phyloP scores from a whole-genome alignment of 2,888 invertebrate species.

The Vesta saturnalis region DNA sequence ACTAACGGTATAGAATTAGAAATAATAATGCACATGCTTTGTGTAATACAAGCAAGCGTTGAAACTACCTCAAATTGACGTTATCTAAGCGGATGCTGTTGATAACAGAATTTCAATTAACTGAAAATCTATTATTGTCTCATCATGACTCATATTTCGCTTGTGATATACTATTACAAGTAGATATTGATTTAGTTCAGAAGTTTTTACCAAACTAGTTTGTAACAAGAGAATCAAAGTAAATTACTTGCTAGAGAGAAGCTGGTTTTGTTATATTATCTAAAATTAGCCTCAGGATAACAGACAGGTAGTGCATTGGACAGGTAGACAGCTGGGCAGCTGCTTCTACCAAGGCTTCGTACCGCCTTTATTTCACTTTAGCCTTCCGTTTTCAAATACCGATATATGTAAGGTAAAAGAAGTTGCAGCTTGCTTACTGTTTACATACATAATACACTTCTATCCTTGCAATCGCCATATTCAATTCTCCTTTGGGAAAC shows the following conservation, averaged over 20 bases:
- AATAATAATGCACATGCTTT: not conserved
- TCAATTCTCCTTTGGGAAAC: slow-evolving; percentile 2
- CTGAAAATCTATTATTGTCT: not conserved
- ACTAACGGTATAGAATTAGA: slow-evolving; percentile 1
- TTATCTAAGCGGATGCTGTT: not conserved
- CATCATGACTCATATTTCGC: not conserved
- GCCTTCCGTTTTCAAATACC: slow-evolving; percentile 19
- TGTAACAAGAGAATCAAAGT: slow-evolving; percentile 16
- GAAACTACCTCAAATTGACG: not conserved
- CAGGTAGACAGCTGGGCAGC: slow-evolving; percentile 45
- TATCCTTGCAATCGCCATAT: slow-evolving; percentile 5
- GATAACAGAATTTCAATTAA: slow-evolving; percentile 8
- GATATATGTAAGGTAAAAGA: not conserved
- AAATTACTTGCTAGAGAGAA: slow-evolving; percentile 19
- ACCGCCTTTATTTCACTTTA: slow-evolving; percentile 28
- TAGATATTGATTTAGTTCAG: not conserved
- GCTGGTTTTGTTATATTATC: slow-evolving; percentile 30
- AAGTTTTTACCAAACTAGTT: too few species aligned
- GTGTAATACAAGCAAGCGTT: too few species aligned
- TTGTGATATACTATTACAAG: not conserved
- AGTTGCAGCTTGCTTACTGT: not conserved
- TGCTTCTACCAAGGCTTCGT: slow-evolving; percentile 36
- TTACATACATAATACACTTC: slow-evolving; percentile 1
- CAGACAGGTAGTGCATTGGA: slow-evolving; percentile 38
- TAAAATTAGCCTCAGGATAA: slow-evolving; percentile 27